These are phyloP conservation scores for Stenurella melanura DNA, from an alignment of 2,888 invertebrate species.

Conservation along the genomic window DNA sequence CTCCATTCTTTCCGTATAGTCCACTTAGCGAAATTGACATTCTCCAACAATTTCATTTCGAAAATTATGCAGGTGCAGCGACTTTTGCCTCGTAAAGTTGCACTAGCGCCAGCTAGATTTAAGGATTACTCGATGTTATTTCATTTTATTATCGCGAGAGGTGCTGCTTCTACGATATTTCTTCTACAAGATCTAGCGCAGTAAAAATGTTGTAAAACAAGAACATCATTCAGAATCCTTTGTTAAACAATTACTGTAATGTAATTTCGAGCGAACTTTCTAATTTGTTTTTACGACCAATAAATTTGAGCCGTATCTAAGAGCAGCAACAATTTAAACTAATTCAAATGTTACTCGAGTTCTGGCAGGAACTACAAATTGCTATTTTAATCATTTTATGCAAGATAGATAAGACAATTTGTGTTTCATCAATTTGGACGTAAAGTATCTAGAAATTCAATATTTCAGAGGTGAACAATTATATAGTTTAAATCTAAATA, in stretches of 20 bases:
- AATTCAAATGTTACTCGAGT: background rate
- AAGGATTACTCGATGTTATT: slow-evolving; percentile 44
- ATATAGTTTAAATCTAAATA: no score
- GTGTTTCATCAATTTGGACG: no score
- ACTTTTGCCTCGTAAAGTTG: slow-evolving; percentile 15
- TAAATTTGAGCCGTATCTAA: background rate
- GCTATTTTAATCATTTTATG: no score
- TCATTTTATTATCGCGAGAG: slow-evolving; percentile 43
- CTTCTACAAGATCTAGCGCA: slow-evolving; percentile 10
- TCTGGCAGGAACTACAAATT: background rate
- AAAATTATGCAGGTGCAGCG: slow-evolving; percentile 32
- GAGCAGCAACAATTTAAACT: background rate
- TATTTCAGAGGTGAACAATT: no score
- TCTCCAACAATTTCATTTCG: slow-evolving; percentile 12
- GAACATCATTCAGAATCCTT: background rate
- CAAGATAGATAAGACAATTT: no score
- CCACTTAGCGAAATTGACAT: slow-evolving; percentile 11
- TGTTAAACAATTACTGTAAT: slow-evolving; percentile 18
- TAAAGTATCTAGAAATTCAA: no score
- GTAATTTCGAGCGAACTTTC: slow-evolving; percentile 4
- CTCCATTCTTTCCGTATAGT: background rate
- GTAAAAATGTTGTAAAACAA: slow-evolving; percentile 24
- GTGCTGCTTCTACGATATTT: slow-evolving; percentile 8
- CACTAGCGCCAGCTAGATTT: slow-evolving; percentile 14
- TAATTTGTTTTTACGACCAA: background rate